Conservation (phyloP, 1,140 invertebrate species). For the Drosophila micromelanica region DNA sequence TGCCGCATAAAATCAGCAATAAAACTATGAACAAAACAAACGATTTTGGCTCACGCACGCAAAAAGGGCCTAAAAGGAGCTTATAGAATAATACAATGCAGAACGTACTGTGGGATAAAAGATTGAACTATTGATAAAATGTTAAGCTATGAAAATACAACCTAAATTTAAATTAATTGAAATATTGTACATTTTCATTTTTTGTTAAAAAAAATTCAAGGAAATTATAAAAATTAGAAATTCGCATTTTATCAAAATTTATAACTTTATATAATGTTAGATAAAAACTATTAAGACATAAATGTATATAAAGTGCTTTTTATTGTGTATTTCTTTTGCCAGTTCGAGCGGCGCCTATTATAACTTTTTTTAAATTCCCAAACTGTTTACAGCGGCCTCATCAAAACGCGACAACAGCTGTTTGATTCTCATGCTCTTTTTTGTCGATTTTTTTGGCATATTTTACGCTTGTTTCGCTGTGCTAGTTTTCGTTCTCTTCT, state of each 20-base stretch:
- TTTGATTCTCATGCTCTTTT: constrained; percentile 34
- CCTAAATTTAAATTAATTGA: too few species aligned
- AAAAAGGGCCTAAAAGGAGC: constrained; percentile 1
- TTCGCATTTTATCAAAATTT: too few species aligned
- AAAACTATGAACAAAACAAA: constrained; percentile 23
- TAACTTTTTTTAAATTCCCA: constrained; percentile 6
- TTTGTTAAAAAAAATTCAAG: too few species aligned
- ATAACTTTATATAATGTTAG: too few species aligned
- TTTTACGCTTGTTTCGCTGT: constrained; percentile 39
- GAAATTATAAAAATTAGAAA: too few species aligned
- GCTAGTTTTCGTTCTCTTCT: constrained; percentile 15
- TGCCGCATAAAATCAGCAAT: constrained; percentile 28
- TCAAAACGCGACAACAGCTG: constrained; percentile 32
- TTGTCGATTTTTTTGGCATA: constrained; percentile 17
- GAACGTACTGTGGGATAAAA: constrained; percentile 8
- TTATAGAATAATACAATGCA: constrained; percentile 18
- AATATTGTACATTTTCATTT: too few species aligned
- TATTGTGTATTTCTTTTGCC: not conserved
- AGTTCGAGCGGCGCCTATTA: constrained; percentile 26
- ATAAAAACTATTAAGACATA: not conserved
- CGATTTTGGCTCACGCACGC: not conserved
- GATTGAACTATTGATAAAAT: not conserved
- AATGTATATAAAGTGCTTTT: not conserved
- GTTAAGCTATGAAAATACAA: not conserved
- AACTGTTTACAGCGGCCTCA: constrained; percentile 4